Conservation (phyloP, 1,140 invertebrate species). For the Atta colombica region DNA sequence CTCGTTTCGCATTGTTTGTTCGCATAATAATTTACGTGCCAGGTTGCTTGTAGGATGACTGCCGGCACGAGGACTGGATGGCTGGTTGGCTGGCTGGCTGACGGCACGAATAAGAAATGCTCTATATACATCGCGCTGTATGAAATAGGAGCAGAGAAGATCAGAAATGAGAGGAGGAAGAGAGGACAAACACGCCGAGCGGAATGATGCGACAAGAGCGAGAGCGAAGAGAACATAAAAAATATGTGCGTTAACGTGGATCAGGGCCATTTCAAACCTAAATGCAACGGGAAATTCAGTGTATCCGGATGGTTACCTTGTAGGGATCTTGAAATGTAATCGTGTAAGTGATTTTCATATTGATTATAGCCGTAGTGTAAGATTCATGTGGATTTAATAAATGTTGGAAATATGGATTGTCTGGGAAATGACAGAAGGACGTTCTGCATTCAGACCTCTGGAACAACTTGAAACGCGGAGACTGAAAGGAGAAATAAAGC, state of each 20-base stretch:
- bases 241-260: conserved; percentile 5
- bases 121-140: conserved; percentile 43
- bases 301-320: too few relatives aligned
- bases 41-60: conserved; percentile 56
- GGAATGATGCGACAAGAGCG: conserved; percentile 10
- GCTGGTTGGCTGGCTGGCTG: conserved; percentile 25
- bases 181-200: neutral
- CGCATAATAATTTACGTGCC: conserved; percentile 77
- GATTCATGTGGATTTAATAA: too few relatives aligned
- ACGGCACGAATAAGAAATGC: conserved; percentile 49
- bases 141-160: conserved; percentile 51
- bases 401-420: too few relatives aligned
- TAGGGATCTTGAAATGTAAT: too few relatives aligned
- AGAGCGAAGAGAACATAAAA: neutral
- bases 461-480: too few relatives aligned
- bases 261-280: neutral
- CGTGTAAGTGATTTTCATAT: too few relatives aligned
- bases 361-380: too few relatives aligned
- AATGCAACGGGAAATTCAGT: too few relatives aligned
- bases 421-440: too few relatives aligned
- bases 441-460: too few relatives aligned
- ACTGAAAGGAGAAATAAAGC: neutral
- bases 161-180: neutral
- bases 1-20: conserved; percentile 73
- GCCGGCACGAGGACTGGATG: conserved; percentile 53